Base-by-base conservation (phyloP, 2,797 vertebrate genomes). In the Cetoscarus ocellatus region DNA sequence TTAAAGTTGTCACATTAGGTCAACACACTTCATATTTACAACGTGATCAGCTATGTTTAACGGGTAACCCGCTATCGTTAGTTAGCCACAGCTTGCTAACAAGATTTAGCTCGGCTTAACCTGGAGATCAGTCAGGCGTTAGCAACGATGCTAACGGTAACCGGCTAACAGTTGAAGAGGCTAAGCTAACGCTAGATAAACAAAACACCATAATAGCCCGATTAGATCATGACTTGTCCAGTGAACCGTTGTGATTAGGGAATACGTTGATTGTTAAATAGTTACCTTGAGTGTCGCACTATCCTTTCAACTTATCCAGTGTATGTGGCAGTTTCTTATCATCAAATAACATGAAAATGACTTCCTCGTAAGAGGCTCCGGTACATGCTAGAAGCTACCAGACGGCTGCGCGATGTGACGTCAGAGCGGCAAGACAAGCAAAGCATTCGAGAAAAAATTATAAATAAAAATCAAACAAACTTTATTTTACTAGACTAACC, bases 401-500 rank as follows among this genome's bases (percentile, higher is more conserved):
- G 52, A 67, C 40, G 49, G 11, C 1, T 57, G 40, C 18, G 0
- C 66, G 88, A 93, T 58, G 83, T 91, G 86, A 92, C 89, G 83
- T 63, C 1, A n/a, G 0, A 0, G 0, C 9, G 10, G n/a, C 27
- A 27, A 27, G 27, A 27, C 27, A 27, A 27, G 27, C 27, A 4
- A 2, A 27, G 27, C 27, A 27, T 4, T 27, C 27, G 27, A 27
- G 27, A 27, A 4, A 27, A 27, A 27, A 27, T 2, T 27, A 27
- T 27, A 27, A 27, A 27, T 27, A 27, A 27, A 27, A 27, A 27
- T 27, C 27, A 27, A 27, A 4, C 27, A 27, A 27, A 27, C 27
- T 27, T 2, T 27, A 27, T 27, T 27, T 27, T 27, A 27, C 27
- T 2, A 27, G 27, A 27, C 27, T 27, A 27, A 27, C 2, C 27